Percentiles rank a stretch among this genome's conserved stretches.
Conservation (phyloP, 2,797 vertebrate species). For the Sitta carolinensis region DNA sequence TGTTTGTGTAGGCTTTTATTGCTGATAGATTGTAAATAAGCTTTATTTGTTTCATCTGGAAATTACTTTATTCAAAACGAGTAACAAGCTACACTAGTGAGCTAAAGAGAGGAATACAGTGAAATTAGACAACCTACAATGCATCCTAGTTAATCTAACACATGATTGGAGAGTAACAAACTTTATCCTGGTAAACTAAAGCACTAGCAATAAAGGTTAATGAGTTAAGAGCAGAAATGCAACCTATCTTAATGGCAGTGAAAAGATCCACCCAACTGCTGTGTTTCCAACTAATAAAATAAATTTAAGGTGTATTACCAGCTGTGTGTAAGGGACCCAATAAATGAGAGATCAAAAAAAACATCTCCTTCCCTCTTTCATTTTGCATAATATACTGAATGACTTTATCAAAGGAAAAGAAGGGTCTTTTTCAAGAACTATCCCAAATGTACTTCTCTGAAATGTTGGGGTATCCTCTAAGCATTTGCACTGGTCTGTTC, state of each 20-base stretch:
- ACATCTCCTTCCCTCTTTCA: neutral
- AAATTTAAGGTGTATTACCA: neutral
- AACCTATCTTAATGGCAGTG: neutral
- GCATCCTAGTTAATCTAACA: neutral
- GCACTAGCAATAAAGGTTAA: constrained; percentile 14
- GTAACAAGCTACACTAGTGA: neutral
- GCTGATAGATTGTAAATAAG: constrained; percentile 49
- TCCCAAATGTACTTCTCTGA: neutral
- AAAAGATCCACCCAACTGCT: neutral
- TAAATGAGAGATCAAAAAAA: neutral
- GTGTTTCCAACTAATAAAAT: neutral
- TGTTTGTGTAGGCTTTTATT: constrained; percentile 30
- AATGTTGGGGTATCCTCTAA: neutral
- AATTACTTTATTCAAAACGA: constrained; percentile 37
- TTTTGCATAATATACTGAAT: neutral
- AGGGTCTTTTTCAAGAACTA: neutral
- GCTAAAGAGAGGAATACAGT: neutral
- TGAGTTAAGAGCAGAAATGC: constrained; percentile 4
- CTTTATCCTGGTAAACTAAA: neutral
- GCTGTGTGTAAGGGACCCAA: neutral
- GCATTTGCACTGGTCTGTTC: neutral
- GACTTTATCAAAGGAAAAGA: neutral
- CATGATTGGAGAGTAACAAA: neutral
- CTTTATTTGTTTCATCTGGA: constrained; percentile 27
- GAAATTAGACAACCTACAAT: neutral